phyloP scores from a whole-genome alignment of 1,140 invertebrate genomes.

The Conus betulinus region DNA sequence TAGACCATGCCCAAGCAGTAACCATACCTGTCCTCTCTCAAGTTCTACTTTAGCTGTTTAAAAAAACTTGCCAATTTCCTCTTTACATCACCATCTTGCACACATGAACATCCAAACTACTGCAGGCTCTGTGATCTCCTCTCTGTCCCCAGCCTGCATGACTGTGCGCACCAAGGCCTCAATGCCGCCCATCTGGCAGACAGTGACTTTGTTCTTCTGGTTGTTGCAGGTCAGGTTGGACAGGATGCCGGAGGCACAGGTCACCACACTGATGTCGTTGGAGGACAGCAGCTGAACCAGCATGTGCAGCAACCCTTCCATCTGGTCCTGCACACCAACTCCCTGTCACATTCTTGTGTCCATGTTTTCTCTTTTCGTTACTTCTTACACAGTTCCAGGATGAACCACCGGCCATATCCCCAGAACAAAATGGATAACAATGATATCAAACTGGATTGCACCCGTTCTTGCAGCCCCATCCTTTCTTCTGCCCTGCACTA shows the following conservation, averaged over 20 bases:
- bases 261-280: conserved; percentile 92
- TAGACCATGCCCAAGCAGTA: too few species aligned
- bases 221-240: conserved; percentile 99
- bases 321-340: conserved; percentile 80
- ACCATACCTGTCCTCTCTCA: too few species aligned
- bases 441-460: too few species aligned
- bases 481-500: too few species aligned
- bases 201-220: conserved; percentile 95
- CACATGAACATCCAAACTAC: conserved; percentile 74
- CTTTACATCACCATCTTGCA: not conserved
- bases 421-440: too few species aligned
- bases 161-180: conserved; percentile 96
- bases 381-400: too few species aligned
- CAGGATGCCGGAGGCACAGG: conserved; percentile 98
- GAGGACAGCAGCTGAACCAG: conserved; percentile 92
- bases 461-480: too few species aligned
- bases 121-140: conserved; percentile 98
- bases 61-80: too few species aligned
- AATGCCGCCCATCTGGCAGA: conserved; percentile 94
- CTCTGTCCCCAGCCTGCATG: conserved; percentile 94
- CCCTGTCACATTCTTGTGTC: too few species aligned
- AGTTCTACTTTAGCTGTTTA: too few species aligned
- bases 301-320: conserved; percentile 92
- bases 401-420: too few species aligned
- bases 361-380: too few species aligned